phyloP scores from a whole-genome alignment of 2,113 vertebrate species.

The Muntiacus muntjak region DNA sequence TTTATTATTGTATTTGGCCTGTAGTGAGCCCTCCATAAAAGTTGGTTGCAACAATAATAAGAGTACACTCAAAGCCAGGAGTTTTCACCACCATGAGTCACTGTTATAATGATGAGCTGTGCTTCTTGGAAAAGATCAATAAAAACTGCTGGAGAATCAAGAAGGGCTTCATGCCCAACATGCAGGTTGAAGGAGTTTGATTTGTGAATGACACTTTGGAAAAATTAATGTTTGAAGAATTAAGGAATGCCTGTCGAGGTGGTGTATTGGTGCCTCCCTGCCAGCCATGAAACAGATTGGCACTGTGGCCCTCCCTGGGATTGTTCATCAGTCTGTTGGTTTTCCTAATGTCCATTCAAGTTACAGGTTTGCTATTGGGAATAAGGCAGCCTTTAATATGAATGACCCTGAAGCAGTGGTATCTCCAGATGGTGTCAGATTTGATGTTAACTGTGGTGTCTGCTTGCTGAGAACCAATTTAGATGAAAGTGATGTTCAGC shows the following conservation, averaged over 20 bases:
- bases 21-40: neutral
- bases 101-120: slow-evolving; percentile 96
- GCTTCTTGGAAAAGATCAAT: slow-evolving; percentile 91
- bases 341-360: slow-evolving; percentile 97
- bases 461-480: slow-evolving; percentile 95
- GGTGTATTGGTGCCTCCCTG: slow-evolving; percentile 94
- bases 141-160: slow-evolving; percentile 95
- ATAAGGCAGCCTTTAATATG: slow-evolving; percentile 98
- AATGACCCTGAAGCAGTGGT: slow-evolving; percentile 91
- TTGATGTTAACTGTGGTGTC: slow-evolving; percentile 98
- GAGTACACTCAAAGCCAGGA: neutral
- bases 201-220: slow-evolving; percentile 96
- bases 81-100: slow-evolving; percentile 84
- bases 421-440: slow-evolving; percentile 95
- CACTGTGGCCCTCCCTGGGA: slow-evolving; percentile 95
- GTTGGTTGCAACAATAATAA: neutral
- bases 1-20: neutral
- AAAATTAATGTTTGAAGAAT: slow-evolving; percentile 97
- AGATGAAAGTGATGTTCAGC: slow-evolving; percentile 95
- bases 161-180: slow-evolving; percentile 97
- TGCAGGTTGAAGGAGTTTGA: slow-evolving; percentile 98
- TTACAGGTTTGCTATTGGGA: slow-evolving; percentile 97
- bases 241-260: slow-evolving; percentile 93
- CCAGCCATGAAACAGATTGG: slow-evolving; percentile 99
- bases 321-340: slow-evolving; percentile 92